Evolutionary conservation across 2,888 invertebrate species (phyloP), one percentile per base, ranked within the genome.

Genomic region (Leistus spinibarbis): DNA sequence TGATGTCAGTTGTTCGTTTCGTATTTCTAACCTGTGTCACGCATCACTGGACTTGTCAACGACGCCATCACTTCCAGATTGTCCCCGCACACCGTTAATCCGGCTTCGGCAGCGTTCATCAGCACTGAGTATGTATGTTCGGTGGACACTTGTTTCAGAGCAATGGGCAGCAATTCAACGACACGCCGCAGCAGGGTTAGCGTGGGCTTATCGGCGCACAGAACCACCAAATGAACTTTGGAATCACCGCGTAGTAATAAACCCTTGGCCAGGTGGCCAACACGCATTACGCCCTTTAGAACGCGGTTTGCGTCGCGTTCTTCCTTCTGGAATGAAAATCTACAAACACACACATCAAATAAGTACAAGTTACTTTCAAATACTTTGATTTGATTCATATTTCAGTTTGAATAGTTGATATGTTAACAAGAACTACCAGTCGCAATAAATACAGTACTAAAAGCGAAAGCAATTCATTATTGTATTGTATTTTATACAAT

Each of bases 221-320:
- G 88, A 71, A 99, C 96, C 54, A 99, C 98, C 77, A 99, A 89
- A 80, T 97, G 93, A 74, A 99, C 97, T 82, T 91, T 91, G 78
- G 91, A 91, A 87, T 99, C 98, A 4, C 96, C 96, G 78, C 93
- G 92, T 22, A 99, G 89, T 81, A 99, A 88, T 77, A 99, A 90
- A 56, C 97, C 95, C 84, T 96, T 96, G 66, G 95, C 95, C 70
- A 97, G 87, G 83, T 95, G 93, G 70, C 98, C 98, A 63, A 98
- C 97, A 78, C 98, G 92, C 97, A 98, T 97, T 24, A 98, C 98
- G 76, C 98, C 98, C 85, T 97, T 96, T 63, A 99, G 88, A 79
- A 95, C 91, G 77, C 98, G 91, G 79, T 89, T 87, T 57, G 88
- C 87, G 79, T 88, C 87, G 69, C 88, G 83, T 76, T 85, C 91